These are phyloP conservation scores for Tarsius wallacei DNA, from an alignment of 2,797 vertebrate genomes.

Conservation along the genomic window DNA sequence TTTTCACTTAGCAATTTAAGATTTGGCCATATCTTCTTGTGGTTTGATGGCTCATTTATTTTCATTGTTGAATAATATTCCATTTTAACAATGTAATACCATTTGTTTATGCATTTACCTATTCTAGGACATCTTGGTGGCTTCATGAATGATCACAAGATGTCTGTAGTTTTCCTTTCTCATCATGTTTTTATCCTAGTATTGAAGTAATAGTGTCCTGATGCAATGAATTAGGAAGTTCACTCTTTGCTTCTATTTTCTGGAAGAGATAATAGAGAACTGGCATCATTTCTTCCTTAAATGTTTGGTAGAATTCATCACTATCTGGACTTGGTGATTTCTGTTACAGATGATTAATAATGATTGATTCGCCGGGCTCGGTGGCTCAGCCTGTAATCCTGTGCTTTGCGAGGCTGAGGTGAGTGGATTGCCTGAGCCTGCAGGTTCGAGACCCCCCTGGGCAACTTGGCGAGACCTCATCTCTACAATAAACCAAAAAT, in stretches of 20 bases:
- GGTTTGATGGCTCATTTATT: neutral
- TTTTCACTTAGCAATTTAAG: neutral
- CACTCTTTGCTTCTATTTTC: neutral
- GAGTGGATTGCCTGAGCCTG: no score
- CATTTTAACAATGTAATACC: neutral
- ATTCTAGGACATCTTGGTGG: neutral
- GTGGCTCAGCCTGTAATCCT: no score
- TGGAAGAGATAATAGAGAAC: neutral
- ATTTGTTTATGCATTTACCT: neutral
- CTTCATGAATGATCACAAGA: neutral
- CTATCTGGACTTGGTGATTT: neutral
- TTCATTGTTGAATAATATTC: neutral
- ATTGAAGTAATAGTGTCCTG: neutral
- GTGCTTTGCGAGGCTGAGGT: no score
- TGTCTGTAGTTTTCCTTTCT: neutral
- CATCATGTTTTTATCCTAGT: neutral
- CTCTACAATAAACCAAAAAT: no score
- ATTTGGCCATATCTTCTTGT: neutral
- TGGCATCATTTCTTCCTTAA: neutral
- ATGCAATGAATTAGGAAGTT: neutral
- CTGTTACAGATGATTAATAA: neutral
- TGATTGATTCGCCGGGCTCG: neutral
- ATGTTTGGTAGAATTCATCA: neutral
- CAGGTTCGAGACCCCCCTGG: no score
- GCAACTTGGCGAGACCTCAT: no score